Base-by-base conservation (phyloP, 2,113 vertebrate species). In the Ptilorrhoa leucosticta region DNA sequence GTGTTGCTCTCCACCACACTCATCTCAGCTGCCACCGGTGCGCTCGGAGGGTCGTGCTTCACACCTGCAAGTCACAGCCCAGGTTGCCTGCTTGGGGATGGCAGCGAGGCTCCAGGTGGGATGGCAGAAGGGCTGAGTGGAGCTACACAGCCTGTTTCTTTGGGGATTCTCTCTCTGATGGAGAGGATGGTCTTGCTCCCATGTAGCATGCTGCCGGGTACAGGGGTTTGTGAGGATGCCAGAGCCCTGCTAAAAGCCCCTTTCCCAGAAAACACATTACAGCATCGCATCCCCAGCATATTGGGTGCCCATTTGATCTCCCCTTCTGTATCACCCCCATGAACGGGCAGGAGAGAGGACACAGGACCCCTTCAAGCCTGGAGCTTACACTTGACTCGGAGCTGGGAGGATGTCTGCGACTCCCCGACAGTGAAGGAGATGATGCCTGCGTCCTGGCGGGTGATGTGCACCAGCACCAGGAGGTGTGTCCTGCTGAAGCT, bases 401-500 rank as follows among this genome's bases (percentile, higher is more conserved):
- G 98, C 96, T 99, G 98, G 56, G 99, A 98, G 30, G 99, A 99
- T 1, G 99, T 99, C 85, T 98, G 99, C 0, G 99, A 99, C 93
- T 98, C 98, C 68, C 98, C 98, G 3, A 98, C 97, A 6, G 98
- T 79, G 80, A 99, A 99, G 87, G 98, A 98, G 93, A 99, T 98
- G 68, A 98, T 96, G 35, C 99, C 99, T 0, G 99, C 98, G 2
- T 99, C 99, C 90, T 99, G 98, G 56, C 98, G 98, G 63, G 98
- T 98, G 39, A 99, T 99, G 2, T 99, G 99, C 33, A 99, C 99
- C 47, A 99, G 98, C 63, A 99, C 99, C 90, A 99, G 98, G 44
- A 99, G 98, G 65, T 99, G 99, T 24, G 98, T 99, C 87, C 98
- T 99, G 92, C 99, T 98, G 1, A 99, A 99, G 44, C 98, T 99